A percentile compares a stretch with the other conserved stretches of the same genome.
These are phyloP conservation scores for Cylindroiulus punctatus DNA, from an alignment of 2,888 invertebrate species.

Conservation along the genomic window DNA sequence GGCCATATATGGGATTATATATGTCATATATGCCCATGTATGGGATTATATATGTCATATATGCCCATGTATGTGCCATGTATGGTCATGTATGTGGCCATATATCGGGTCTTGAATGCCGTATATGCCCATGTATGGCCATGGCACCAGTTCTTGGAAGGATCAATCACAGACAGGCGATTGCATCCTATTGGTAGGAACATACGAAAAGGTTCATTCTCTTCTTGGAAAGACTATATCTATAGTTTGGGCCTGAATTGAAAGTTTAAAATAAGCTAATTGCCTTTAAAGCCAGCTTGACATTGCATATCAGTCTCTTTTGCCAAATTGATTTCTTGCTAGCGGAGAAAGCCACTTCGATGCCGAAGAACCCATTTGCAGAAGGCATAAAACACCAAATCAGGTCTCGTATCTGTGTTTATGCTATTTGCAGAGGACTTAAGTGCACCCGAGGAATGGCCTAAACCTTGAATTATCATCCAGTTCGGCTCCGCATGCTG, in stretches of 20 bases:
- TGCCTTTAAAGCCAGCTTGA: not conserved
- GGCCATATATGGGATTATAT: too few species aligned
- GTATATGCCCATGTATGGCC: too few species aligned
- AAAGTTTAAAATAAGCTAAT: conserved; percentile 24
- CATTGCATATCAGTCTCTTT: not conserved
- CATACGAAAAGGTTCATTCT: too few species aligned
- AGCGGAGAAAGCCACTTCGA: not conserved
- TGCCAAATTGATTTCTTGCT: conserved; percentile 49
- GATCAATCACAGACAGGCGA: too few species aligned
- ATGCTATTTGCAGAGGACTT: conserved; percentile 51
- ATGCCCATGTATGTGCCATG: too few species aligned
- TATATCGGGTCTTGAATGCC: too few species aligned
- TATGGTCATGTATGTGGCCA: too few species aligned
- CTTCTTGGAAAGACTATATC: too few species aligned
- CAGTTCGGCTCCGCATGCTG: conserved; percentile 42
- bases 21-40: too few species aligned
- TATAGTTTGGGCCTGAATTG: not conserved
- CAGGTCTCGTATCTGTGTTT: conserved; percentile 54
- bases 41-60: too few species aligned
- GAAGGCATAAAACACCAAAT: conserved; percentile 54
- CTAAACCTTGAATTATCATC: conserved; percentile 51
- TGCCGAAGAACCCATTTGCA: conserved; percentile 31
- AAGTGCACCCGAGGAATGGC: conserved; percentile 51
- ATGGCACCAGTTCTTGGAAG: too few species aligned
- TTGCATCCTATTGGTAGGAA: too few species aligned